phyloP scores from a whole-genome alignment of 1,140 invertebrate genomes.

The Hyles euphorbiae region DNA sequence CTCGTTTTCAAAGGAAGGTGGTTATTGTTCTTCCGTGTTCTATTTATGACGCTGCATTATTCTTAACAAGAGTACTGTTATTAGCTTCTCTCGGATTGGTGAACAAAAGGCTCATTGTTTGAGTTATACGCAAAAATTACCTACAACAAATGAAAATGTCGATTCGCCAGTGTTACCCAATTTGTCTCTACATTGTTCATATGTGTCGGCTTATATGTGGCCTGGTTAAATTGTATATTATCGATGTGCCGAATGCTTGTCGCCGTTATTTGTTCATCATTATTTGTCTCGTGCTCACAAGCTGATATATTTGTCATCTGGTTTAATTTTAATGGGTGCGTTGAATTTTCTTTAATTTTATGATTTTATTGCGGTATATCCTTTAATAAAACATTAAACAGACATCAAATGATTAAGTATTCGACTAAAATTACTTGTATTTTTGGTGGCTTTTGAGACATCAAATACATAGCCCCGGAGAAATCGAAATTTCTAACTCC shows the following conservation, averaged over 20 bases:
- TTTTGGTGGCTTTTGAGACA: too few relatives aligned
- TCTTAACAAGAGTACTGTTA: conserved; percentile 11
- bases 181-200: conserved; percentile 29
- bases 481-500: too few relatives aligned
- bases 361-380: too few relatives aligned
- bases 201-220: conserved; percentile 23
- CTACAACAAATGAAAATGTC: conserved; percentile 23
- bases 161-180: conserved; percentile 28
- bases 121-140: conserved; percentile 26
- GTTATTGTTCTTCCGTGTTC: too few relatives aligned
- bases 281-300: neutral
- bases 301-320: neutral
- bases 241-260: neutral
- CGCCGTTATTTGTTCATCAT: conserved; percentile 3
- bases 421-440: too few relatives aligned
- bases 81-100: conserved; percentile 18
- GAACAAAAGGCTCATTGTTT: conserved; percentile 25
- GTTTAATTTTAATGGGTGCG: too few relatives aligned
- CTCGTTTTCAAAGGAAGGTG: too few relatives aligned
- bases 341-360: too few relatives aligned
- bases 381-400: too few relatives aligned
- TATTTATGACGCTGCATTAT: conserved; percentile 3
- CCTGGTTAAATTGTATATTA: conserved; percentile 19
- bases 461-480: too few relatives aligned
- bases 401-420: too few relatives aligned